Conservation (phyloP, 2,113 vertebrate species). For the Entelurus aequoreus region DNA sequence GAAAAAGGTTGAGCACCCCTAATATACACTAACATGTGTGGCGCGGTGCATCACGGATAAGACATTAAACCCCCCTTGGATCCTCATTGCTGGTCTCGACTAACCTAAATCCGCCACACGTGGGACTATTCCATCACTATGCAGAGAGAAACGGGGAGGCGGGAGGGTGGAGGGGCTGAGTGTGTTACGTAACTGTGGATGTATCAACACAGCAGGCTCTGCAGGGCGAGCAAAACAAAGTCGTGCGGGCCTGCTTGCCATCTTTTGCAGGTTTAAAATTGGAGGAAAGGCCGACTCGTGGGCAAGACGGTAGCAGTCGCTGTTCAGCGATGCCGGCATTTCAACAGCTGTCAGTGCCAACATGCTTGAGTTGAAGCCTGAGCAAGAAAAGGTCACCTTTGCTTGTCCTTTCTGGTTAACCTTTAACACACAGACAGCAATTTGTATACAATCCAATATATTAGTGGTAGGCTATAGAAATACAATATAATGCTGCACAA, state of each 20-base stretch:
- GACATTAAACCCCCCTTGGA: not conserved
- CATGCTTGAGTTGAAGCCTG: not conserved
- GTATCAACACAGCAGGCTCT: constrained; percentile 36
- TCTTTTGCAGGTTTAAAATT: not conserved
- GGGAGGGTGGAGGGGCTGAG: constrained; percentile 18
- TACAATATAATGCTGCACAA: too few relatives aligned
- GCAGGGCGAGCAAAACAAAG: constrained; percentile 34
- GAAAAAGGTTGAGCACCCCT: too few relatives aligned
- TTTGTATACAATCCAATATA: not conserved
- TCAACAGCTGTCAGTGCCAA: too few relatives aligned
- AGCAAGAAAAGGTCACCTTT: not conserved
- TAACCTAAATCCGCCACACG: constrained; percentile 22
- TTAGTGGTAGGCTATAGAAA: too few relatives aligned
- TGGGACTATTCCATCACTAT: not conserved
- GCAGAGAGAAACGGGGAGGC: constrained; percentile 4
- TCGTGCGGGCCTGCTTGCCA: constrained; percentile 18
- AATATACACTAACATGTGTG: too few relatives aligned
- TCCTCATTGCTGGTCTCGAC: not conserved
- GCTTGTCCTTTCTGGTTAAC: constrained; percentile 16
- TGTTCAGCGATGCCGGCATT: too few relatives aligned
- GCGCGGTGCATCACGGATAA: constrained; percentile 13
- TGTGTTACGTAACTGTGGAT: constrained; percentile 50
- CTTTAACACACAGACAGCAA: constrained; percentile 1
- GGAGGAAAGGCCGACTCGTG: not conserved
- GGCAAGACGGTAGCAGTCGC: not conserved